Evolutionary conservation across 1,140 invertebrate genomes (phyloP), one percentile per base, ranked within the genome.

Genomic region (Elysia chlorotica): DNA sequence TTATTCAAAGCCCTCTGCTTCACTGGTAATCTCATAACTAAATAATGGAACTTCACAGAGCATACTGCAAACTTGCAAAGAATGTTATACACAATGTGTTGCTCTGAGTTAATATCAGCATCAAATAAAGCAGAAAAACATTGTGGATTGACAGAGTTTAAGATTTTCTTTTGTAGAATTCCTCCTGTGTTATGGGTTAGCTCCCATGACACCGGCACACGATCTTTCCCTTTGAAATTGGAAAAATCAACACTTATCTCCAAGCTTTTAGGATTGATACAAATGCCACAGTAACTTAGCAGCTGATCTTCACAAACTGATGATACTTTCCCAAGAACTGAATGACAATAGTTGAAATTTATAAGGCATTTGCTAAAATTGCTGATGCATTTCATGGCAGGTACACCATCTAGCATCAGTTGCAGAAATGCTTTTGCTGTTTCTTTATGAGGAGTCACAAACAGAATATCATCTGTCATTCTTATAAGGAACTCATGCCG

Each of bases 391-490:
- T 67, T 67, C 28, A 67, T 54, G n/a, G 53, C 38, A 6, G 65
- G 65, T 10, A 67, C n/a, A 36, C 65, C 48, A n/a, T 54, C 65
- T 2, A 54, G 36, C 31, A 67, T 53, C 1, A 33, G 3, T 31
- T n/a, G 30, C 28, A 54, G 28, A 14, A 67, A 30, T 14, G 14
- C 28, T 54, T 54, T n/a, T 2, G 38, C 38, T 10, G 31, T 67
- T 33, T 25, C 28, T 41, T 67, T 54, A 23, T 25, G 6, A 1
- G 38, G 48, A 54, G 65, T 67, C 1, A 67, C 65, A 21, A 17
- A 67, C 28, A 67, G 28, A 14, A 67, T 67, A 33, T 67, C 65
- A 54, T 67, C 65, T 19, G 56, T 53, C 25, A 67, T 30, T 21
- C 65, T 67, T 1, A 67, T 25, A 25, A 48, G 21, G 2, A 67